Percentiles rank a stretch among this genome's conserved stretches.
These are phyloP conservation scores for Drosophila teissieri DNA, from an alignment of 1,140 invertebrate species.

Conservation along the genomic window DNA sequence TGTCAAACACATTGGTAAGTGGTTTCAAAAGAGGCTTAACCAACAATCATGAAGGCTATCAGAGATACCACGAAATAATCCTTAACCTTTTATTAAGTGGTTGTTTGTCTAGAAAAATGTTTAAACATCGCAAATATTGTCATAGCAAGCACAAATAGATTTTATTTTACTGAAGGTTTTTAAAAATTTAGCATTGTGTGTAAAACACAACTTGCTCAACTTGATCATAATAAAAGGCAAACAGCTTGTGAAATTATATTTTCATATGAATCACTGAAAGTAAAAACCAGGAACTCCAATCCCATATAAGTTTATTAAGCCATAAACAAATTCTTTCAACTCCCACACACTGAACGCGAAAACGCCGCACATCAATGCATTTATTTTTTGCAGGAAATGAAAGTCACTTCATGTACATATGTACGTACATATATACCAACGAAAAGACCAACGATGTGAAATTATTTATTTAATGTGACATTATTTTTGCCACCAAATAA, in stretches of 20 bases:
- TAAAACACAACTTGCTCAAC: not conserved
- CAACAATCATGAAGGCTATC: constrained; percentile 21
- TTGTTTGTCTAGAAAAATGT: not conserved
- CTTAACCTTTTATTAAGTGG: constrained; percentile 23
- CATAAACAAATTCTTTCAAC: constrained; percentile 50
- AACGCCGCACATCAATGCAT: constrained; percentile 8
- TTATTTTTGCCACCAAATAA: constrained; percentile 74
- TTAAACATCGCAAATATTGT: not conserved
- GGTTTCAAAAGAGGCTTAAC: constrained; percentile 23
- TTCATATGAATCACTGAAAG: constrained; percentile 36
- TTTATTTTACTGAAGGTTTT: no score
- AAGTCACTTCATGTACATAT: constrained; percentile 49
- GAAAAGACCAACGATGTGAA: constrained; percentile 52
- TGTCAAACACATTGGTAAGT: constrained; percentile 37
- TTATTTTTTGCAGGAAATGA: constrained; percentile 66
- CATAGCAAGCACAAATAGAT: no score
- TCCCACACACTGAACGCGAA: constrained; percentile 30
- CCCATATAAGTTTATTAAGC: constrained; percentile 39
- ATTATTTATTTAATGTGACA: constrained; percentile 77
- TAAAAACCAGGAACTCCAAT: constrained; percentile 33
- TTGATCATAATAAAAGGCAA: not conserved
- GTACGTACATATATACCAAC: constrained; percentile 1
- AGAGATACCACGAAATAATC: constrained; percentile 14
- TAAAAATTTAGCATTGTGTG: not conserved
- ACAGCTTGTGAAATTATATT: constrained; percentile 8